Base-by-base conservation (phyloP, 2,888 invertebrate species). In the Miltochrista miniata region DNA sequence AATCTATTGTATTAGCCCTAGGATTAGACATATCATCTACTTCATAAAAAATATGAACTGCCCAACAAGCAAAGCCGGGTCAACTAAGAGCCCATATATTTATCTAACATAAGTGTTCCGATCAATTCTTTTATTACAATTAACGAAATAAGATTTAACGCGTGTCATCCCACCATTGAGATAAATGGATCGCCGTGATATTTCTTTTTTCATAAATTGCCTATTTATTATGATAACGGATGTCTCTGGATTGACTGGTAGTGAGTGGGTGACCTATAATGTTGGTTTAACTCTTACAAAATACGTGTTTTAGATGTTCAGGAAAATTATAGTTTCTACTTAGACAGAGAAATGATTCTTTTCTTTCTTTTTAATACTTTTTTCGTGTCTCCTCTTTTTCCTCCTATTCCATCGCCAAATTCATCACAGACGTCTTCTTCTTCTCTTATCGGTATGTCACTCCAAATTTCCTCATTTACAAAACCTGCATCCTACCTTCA, bases 161-260 rank as follows among this genome's bases (percentile, higher is more conserved):
- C 48, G 12, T 51, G 56, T 56, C 59, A 37, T 31, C 42, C 33
- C 13, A 10, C 39, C 38, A 60, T 64, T 55, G 49, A 44, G 56
- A 68, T 54, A 59, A 57, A 68, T 68, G 54, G 54, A 12, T 12
- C 8, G n/a, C 41, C 35, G 59, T 68, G 67, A 68, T 57, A 38
- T 51, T 59, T 56, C 4, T 54, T 67, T 48, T 60, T 68, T 53
- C 53, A 57, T 64, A 68, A 68, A 63, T 64, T 53, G 60, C 11
- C 56, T 52, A 55, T 64, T 56, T 64, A 61, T 64, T 56, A 58
- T 45, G 43, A 38, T 48, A 57, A 51, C 29, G 7, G 30, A 38
- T 38, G 41, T 55, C 49, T 62, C 66, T 47, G 48, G 50, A 40
- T 36, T 1, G 9, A 18, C 9, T 24, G 13, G 18, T 43, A 39